A percentile compares a stretch with the other conserved stretches of the same genome.
Evolutionary conservation across 2,113 vertebrate genomes (phyloP).

Genomic region (Ochotona curzoniae): DNA sequence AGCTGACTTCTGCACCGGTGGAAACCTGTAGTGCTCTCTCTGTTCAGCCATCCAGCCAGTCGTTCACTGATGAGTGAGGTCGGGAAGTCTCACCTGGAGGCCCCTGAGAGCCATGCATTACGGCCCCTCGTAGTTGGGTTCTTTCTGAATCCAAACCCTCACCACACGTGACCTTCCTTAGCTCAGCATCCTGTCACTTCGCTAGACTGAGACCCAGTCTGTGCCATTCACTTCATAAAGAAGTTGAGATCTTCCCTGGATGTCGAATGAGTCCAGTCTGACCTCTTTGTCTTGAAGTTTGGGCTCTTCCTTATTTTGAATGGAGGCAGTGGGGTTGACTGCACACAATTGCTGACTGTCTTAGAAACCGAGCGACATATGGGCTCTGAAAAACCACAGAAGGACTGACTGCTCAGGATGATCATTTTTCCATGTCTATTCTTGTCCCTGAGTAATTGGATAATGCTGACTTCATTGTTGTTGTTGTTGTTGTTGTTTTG

Average conservation of each 20-base stretch:
- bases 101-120: not conserved
- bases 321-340: constrained; percentile 67
- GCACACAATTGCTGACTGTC: constrained; percentile 62
- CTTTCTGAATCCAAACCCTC: not conserved
- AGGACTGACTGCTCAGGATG: constrained; percentile 35
- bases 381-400: constrained; percentile 60
- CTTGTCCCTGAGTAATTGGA: constrained; percentile 65
- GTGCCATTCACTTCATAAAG: constrained; percentile 69
- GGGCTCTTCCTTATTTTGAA: constrained; percentile 68
- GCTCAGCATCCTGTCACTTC: constrained; percentile 41
- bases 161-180: not conserved
- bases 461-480: constrained; percentile 29
- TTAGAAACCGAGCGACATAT: constrained; percentile 69
- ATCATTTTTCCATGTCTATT: constrained; percentile 65
- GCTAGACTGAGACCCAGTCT: constrained; percentile 58
- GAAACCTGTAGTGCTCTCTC: not conserved
- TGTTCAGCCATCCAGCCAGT: constrained; percentile 29
- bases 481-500: too few relatives aligned
- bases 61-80: constrained; percentile 55
- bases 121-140: constrained; percentile 42
- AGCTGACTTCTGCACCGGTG: constrained; percentile 42
- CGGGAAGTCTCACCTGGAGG: not conserved
- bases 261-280: constrained; percentile 60
- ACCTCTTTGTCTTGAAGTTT: constrained; percentile 70
- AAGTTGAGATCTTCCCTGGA: constrained; percentile 63